Evolutionary conservation across 2,888 invertebrate genomes (phyloP).

Genomic region (Coenonympha glycerion): DNA sequence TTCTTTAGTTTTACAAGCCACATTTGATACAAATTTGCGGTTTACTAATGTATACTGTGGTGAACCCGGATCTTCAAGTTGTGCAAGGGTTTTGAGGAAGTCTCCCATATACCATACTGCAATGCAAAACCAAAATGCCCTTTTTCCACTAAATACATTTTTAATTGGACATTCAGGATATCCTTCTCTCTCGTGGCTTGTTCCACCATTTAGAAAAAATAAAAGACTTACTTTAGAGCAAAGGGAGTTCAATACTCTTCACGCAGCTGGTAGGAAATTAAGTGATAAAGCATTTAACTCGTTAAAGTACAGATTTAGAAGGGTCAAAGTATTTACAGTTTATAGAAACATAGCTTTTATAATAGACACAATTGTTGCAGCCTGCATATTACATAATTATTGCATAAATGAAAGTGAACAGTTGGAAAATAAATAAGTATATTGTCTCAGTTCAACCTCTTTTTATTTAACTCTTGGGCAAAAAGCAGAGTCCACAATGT

Average conservation of each 20-base stretch:
- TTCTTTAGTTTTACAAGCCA: slow-evolving; percentile 51
- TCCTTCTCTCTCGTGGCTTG: slow-evolving; percentile 50
- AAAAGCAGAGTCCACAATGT: too few species aligned
- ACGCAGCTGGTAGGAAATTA: slow-evolving; percentile 44
- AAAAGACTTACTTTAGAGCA: slow-evolving; percentile 49
- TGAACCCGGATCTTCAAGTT: slow-evolving; percentile 52
- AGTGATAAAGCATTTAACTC: slow-evolving; percentile 50
- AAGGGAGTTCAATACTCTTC: slow-evolving; percentile 48
- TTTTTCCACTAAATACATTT: slow-evolving; percentile 52
- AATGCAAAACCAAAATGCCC: slow-evolving; percentile 38
- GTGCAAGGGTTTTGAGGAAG: slow-evolving; percentile 46
- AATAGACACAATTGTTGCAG: slow-evolving; percentile 52
- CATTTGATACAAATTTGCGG: slow-evolving; percentile 47
- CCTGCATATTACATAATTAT: slow-evolving; percentile 57
- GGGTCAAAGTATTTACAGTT: slow-evolving; percentile 49
- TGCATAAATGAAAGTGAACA: slow-evolving; percentile 51
- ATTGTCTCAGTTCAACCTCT: too few species aligned
- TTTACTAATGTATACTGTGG: slow-evolving; percentile 58
- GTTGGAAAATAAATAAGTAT: slow-evolving; percentile 25
- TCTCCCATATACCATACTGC: slow-evolving; percentile 51
- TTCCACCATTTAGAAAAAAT: slow-evolving; percentile 53
- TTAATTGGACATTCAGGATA: slow-evolving; percentile 53
- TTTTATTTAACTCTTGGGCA: too few species aligned
- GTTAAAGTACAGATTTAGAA: slow-evolving; percentile 46
- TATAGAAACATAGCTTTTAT: slow-evolving; percentile 55